Conservation (phyloP, 2,888 invertebrate genomes). For the Rhingia campestris region DNA sequence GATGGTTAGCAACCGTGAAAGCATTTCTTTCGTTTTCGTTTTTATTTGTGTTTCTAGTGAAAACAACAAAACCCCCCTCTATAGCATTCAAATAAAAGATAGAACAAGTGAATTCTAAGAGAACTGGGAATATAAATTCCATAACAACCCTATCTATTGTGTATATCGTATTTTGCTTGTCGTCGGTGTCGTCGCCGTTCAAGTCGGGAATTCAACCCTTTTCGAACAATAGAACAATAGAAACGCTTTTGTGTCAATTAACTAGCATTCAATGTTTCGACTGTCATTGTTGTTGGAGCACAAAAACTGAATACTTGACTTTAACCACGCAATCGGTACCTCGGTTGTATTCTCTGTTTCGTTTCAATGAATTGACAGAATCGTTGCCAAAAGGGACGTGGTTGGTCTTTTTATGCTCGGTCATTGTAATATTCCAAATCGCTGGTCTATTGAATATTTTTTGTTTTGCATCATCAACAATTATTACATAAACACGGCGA, state of each 20-base stretch:
- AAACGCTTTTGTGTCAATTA: slow-evolving; percentile 70
- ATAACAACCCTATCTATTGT: slow-evolving; percentile 55
- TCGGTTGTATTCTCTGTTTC: slow-evolving; percentile 15
- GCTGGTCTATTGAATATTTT: slow-evolving; percentile 31
- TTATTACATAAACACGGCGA: slow-evolving; percentile 70
- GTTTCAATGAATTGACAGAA: slow-evolving; percentile 55
- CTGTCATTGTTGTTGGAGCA: slow-evolving; percentile 47
- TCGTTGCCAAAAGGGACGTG: slow-evolving; percentile 34
- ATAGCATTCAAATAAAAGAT: neutral
- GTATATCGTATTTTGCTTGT: slow-evolving; percentile 29
- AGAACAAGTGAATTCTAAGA: slow-evolving; percentile 49
- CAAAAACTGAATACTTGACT: slow-evolving; percentile 4
- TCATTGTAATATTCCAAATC: neutral
- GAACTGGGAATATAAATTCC: slow-evolving; percentile 34
- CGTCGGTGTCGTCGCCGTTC: slow-evolving; percentile 11
- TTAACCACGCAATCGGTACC: slow-evolving; percentile 54
- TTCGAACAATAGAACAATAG: slow-evolving; percentile 66
- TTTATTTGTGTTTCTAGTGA: slow-evolving; percentile 59
- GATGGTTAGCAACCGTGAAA: slow-evolving; percentile 63
- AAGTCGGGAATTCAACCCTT: slow-evolving; percentile 69
- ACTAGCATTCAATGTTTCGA: slow-evolving; percentile 51
- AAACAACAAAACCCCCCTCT: slow-evolving; percentile 37
- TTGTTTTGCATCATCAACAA: slow-evolving; percentile 55
- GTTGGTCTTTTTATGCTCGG: slow-evolving; percentile 43
- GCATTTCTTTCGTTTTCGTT: slow-evolving; percentile 53